Evolutionary conservation across 2,888 invertebrate species (phyloP), one percentile per base, ranked within the genome.

Genomic region (Notocelia uddmanniana): DNA sequence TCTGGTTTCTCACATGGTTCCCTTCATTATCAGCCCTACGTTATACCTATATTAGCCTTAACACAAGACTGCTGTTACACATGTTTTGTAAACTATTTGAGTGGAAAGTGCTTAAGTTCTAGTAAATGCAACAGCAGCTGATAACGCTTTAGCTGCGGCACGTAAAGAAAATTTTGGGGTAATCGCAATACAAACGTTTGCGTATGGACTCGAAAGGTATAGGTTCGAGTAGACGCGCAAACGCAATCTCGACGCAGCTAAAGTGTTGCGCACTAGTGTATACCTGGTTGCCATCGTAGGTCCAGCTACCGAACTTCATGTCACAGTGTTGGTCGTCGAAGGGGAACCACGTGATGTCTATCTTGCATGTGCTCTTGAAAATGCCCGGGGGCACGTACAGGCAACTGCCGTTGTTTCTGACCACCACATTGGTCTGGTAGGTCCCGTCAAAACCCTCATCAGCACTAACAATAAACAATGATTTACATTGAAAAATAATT

Each of bases 331-430:
- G 99, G 95, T 99, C 99, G 96, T 99, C 99, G 96, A 99, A 99
- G 94, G 99, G 99, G 96, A 99, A 99, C 99, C 99, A 99, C 94
- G 99, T 99, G 96, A 99, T 99, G 96, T 99, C 98, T 95, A 99
- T 99, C 96, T 98, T 98, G 97, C 99, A 99, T 95, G 99, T 99
- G 96, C 99, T 98, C 96, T 99, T 99, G 96, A 99, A 99, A 95
- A 99, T 99, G 94, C 99, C 99, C 93, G 99, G 99, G 91, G 99
- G 99, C 95, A 99, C 97, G 97, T 99, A 99, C 95, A 98, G 97
- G 95, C 99, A 98, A 96, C 97, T 97, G 95, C 99, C 99, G 96
- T 98, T 98, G 96, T 97, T 96, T 95, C 97, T 97, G 95, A 99
- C 98, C 95, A 99, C 98, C 95, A 99, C 98, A 96, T 99, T 99